phyloP scores from a whole-genome alignment of 2,888 invertebrate genomes.

The Gnatocerus cornutus region DNA sequence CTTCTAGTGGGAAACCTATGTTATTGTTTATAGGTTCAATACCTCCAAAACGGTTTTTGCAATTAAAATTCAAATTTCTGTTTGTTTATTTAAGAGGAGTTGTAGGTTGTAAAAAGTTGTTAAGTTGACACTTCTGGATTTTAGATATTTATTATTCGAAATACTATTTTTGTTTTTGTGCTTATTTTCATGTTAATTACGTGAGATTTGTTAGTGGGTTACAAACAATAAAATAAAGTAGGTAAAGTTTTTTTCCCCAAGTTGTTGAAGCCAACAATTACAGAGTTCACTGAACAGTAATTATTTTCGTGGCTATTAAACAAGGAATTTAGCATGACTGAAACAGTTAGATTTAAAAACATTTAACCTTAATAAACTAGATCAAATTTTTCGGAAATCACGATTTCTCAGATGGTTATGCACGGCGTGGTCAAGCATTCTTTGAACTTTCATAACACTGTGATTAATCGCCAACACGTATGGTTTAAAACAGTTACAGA shows the following conservation, averaged over 20 bases:
- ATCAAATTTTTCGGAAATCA: conserved; percentile 56
- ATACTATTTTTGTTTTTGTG: too few relatives aligned
- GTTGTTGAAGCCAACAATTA: background rate
- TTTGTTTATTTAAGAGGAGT: too few relatives aligned
- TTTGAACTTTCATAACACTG: conserved; percentile 53
- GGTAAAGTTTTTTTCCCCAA: background rate
- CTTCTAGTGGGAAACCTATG: background rate
- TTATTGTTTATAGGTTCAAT: too few relatives aligned
- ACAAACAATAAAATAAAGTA: background rate
- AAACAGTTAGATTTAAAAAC: conserved; percentile 42
- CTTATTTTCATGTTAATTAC: too few relatives aligned
- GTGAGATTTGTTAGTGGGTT: background rate
- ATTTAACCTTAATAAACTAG: conserved; percentile 46
- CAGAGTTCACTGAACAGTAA: conserved; percentile 16
- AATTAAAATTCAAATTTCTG: too few relatives aligned
- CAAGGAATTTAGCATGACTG: conserved; percentile 28
- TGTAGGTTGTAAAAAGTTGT: too few relatives aligned
- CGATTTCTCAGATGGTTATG: conserved; percentile 47
- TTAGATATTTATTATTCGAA: too few relatives aligned
- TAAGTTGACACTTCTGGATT: too few relatives aligned
- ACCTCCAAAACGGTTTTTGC: too few relatives aligned
- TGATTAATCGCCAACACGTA: conserved; percentile 61
- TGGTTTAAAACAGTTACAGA: conserved; percentile 56
- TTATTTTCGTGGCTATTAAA: conserved; percentile 26
- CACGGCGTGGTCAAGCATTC: conserved; percentile 43